These are phyloP conservation scores for Epizoanthus scotinus DNA, from an alignment of 92 coral and sea anemone genomes.

Conservation along the genomic window DNA sequence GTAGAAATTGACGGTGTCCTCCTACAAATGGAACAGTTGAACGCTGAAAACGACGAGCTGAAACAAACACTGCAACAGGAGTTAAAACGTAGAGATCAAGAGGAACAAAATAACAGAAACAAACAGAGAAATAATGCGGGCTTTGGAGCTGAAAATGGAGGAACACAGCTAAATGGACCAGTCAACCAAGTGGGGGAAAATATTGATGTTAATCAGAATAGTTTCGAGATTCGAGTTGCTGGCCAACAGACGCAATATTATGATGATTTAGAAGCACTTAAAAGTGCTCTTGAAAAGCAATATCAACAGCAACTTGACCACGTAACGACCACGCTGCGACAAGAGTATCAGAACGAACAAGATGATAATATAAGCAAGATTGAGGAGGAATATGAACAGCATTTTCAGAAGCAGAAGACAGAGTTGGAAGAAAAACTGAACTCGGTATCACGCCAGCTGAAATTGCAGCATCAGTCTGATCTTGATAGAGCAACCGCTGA, in stretches of 20 bases:
- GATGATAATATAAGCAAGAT: slow-evolving; percentile 76
- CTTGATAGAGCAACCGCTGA: slow-evolving; percentile 90
- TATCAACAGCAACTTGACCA: slow-evolving; percentile 77
- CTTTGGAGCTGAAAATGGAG: slow-evolving; percentile 25
- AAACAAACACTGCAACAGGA: slow-evolving; percentile 56
- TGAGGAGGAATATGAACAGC: slow-evolving; percentile 90
- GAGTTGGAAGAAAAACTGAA: slow-evolving; percentile 87
- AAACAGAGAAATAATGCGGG: slow-evolving; percentile 38
- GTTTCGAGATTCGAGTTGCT: slow-evolving; percentile 22
- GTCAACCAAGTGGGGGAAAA: slow-evolving; percentile 55
- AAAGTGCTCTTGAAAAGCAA: slow-evolving; percentile 59
- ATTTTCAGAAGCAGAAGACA: slow-evolving; percentile 78
- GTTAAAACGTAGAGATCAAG: background rate
- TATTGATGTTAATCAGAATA: slow-evolving; percentile 19
- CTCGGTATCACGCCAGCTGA: slow-evolving; percentile 83
- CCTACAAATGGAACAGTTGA: slow-evolving; percentile 67
- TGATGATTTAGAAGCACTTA: slow-evolving; percentile 53
- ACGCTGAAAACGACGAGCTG: slow-evolving; percentile 73
- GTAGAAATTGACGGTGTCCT: slow-evolving; percentile 73
- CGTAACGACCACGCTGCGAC: slow-evolving; percentile 71
- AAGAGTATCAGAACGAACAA: slow-evolving; percentile 81
- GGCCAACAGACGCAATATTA: slow-evolving; percentile 35
- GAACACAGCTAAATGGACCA: slow-evolving; percentile 31
- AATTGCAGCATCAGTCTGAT: slow-evolving; percentile 84
- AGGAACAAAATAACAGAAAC: slow-evolving; percentile 15